Conservation (phyloP, 1,140 invertebrate genomes). For the Stegodyphus dumicola region DNA sequence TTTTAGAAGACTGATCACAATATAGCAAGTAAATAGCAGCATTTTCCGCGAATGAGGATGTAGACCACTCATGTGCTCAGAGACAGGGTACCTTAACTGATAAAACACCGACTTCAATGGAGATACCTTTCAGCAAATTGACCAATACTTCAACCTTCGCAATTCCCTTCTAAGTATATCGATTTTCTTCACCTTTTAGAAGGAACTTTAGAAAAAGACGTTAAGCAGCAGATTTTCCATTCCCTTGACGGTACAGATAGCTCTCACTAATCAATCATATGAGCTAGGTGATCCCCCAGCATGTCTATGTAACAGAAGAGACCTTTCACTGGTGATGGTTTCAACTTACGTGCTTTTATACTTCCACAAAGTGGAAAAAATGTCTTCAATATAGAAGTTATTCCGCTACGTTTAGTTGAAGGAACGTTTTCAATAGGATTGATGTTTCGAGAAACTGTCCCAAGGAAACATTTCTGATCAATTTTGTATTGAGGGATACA, state of each 20-base stretch:
- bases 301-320: constrained; percentile 19
- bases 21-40: too few species aligned
- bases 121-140: constrained; percentile 46
- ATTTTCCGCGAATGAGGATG: too few species aligned
- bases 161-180: constrained; percentile 36
- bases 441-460: too few species aligned
- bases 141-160: constrained; percentile 50
- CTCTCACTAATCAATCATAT: constrained; percentile 41
- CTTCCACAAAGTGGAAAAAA: neutral
- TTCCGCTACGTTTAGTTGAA: too few species aligned
- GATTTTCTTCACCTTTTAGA: constrained; percentile 49
- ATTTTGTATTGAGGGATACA: too few species aligned
- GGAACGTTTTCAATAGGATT: too few species aligned
- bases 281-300: constrained; percentile 15
- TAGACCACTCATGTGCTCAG: too few species aligned
- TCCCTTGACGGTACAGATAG: constrained; percentile 32
- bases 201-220: constrained; percentile 49
- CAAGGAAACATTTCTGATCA: too few species aligned
- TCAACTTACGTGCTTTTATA: neutral
- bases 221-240: constrained; percentile 41
- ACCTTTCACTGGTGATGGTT: constrained; percentile 7
- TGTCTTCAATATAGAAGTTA: neutral
- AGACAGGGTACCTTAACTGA: neutral
- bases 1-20: too few species aligned
- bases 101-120: constrained; percentile 33